Conservation (phyloP, 2,888 invertebrate genomes). For the Asteroscopus sphinx region DNA sequence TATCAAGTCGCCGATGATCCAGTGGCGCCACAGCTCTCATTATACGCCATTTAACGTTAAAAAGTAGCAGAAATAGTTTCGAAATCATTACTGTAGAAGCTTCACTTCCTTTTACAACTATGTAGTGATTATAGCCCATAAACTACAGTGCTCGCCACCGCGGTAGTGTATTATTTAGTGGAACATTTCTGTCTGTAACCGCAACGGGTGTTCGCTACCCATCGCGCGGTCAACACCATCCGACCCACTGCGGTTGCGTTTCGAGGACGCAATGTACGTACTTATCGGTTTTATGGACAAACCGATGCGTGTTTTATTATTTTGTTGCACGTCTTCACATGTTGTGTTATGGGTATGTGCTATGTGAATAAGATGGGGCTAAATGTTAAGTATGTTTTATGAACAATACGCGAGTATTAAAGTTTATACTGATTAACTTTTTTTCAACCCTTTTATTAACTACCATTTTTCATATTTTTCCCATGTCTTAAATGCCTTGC, state of each 20-base stretch:
- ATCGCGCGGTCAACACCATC: conserved; percentile 48
- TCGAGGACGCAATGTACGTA: conserved; percentile 51
- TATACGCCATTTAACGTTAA: conserved; percentile 39
- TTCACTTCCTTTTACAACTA: conserved; percentile 56
- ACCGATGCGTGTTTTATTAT: conserved; percentile 39
- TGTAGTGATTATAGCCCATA: conserved; percentile 56
- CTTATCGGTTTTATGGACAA: conserved; percentile 49
- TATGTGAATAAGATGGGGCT: conserved; percentile 27
- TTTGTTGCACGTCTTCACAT: conserved; percentile 40
- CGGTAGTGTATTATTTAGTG: conserved; percentile 55
- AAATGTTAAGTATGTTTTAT: conserved; percentile 25
- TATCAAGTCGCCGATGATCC: conserved; percentile 9
- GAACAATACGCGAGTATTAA: too few species aligned
- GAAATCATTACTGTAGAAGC: conserved; percentile 38
- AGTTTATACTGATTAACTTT: too few species aligned
- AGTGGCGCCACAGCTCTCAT: conserved; percentile 23
- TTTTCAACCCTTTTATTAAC: too few species aligned
- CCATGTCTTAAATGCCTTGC: too few species aligned
- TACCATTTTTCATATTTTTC: too few species aligned
- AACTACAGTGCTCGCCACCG: conserved; percentile 48
- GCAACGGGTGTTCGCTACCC: conserved; percentile 55
- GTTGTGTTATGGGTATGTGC: conserved; percentile 37
- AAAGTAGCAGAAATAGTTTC: conserved; percentile 49
- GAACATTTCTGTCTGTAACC: conserved; percentile 54
- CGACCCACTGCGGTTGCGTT: conserved; percentile 44